A percentile compares a stretch with the other conserved stretches of the same genome.
Conservation (phyloP, 2,113 vertebrate species). For the Lonchura striata region DNA sequence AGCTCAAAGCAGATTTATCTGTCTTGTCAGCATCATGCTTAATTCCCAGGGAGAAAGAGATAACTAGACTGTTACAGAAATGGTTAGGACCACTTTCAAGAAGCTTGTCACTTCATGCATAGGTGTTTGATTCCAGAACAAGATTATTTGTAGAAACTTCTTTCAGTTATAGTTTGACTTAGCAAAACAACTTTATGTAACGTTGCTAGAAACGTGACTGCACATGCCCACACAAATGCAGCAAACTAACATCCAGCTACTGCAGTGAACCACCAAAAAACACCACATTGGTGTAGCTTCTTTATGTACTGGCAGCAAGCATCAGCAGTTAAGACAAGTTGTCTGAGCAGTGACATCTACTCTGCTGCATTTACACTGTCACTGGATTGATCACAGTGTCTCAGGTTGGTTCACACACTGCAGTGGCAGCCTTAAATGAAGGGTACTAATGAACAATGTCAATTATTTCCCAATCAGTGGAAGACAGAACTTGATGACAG, state of each 20-base stretch:
- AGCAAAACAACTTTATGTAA: neutral
- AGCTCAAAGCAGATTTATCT: neutral
- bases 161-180: neutral
- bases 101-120: neutral
- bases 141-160: neutral
- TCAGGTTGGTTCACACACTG: neutral
- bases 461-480: neutral
- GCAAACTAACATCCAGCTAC: neutral
- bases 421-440: neutral
- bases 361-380: neutral
- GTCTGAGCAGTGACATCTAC: fast-evolving
- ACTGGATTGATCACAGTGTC: neutral
- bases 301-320: neutral
- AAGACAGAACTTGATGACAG: neutral
- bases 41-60: neutral
- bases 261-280: neutral
- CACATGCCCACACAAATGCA: neutral
- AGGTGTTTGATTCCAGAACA: neutral
- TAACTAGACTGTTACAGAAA: neutral
- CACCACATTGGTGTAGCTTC: neutral
- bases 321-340: neutral
- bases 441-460: neutral
- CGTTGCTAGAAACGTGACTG: neutral
- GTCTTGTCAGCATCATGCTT: neutral
- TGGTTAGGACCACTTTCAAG: neutral